Conservation (phyloP, 2,113 vertebrate genomes). For the Syngnathoides biaculeatus region DNA sequence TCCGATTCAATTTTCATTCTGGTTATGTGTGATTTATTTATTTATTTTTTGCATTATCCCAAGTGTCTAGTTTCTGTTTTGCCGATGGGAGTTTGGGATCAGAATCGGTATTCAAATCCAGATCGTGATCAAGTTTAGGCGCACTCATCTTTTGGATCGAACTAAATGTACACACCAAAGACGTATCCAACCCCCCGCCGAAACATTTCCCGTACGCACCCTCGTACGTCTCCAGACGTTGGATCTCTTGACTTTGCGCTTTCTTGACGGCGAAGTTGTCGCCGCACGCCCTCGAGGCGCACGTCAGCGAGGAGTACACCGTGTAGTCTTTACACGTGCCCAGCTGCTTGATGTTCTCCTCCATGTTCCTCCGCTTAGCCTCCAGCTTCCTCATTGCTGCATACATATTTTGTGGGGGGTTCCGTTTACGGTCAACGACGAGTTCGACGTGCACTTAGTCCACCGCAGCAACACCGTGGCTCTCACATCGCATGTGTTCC, state of each 20-base stretch:
- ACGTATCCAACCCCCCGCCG: too few species aligned
- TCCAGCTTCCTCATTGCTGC: conserved; percentile 83
- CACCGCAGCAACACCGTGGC: background rate
- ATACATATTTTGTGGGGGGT: conserved; percentile 15
- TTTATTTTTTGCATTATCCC: too few species aligned
- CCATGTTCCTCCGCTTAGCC: conserved; percentile 70
- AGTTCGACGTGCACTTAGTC: background rate
- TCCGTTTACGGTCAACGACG: background rate
- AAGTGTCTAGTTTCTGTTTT: too few species aligned
- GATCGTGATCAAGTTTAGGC: too few species aligned
- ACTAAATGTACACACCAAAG: background rate
- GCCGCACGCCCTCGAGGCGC: conserved; percentile 63
- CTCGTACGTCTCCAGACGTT: conserved; percentile 78
- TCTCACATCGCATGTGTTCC: conserved; percentile 62
- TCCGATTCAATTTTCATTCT: too few species aligned
- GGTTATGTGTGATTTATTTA: too few species aligned
- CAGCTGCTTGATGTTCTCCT: conserved; percentile 72
- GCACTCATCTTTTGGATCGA: too few species aligned
- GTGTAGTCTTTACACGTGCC: conserved; percentile 74
- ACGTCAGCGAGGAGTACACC: conserved; percentile 72
- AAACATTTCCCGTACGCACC: conserved; percentile 63
- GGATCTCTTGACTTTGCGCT: conserved; percentile 58
- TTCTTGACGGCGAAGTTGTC: conserved; percentile 71
- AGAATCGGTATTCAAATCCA: too few species aligned
- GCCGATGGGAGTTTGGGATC: too few species aligned